Conservation (phyloP, 2,888 invertebrate genomes). For the Prenolepis imparis region DNA sequence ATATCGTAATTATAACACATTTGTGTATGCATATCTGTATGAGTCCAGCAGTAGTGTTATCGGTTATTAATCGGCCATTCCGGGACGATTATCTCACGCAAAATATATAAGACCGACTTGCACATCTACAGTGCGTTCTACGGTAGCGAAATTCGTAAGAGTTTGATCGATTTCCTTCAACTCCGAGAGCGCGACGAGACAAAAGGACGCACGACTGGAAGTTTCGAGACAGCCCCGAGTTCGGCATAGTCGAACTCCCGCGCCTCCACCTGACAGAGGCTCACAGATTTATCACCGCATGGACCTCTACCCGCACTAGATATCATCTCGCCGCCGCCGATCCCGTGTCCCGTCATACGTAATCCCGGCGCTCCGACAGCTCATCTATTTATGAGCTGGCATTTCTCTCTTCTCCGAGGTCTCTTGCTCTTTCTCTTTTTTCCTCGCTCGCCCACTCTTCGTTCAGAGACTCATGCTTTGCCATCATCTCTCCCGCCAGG, state of each 20-base stretch:
- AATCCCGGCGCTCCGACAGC: conserved; percentile 78
- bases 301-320: conserved; percentile 80
- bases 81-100: conserved; percentile 38
- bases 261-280: conserved; percentile 79
- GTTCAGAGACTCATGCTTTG: neutral
- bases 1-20: conserved; percentile 7
- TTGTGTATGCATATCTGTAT: conserved; percentile 52
- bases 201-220: conserved; percentile 75
- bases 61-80: conserved; percentile 45
- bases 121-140: conserved; percentile 63
- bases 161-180: conserved; percentile 79
- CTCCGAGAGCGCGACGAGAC: conserved; percentile 75
- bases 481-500: conserved; percentile 65
- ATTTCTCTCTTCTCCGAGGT: conserved; percentile 69
- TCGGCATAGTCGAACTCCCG: conserved; percentile 59
- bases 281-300: conserved; percentile 84
- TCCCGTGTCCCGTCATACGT: conserved; percentile 78
- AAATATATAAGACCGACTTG: conserved; percentile 34
- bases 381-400: conserved; percentile 79
- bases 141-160: conserved; percentile 76
- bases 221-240: conserved; percentile 63
- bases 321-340: conserved; percentile 83
- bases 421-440: conserved; percentile 52
- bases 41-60: conserved; percentile 29
- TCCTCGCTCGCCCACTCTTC: conserved; percentile 40